Base-by-base conservation (phyloP, 2,888 invertebrate species). In the Ophion ventricosus region DNA sequence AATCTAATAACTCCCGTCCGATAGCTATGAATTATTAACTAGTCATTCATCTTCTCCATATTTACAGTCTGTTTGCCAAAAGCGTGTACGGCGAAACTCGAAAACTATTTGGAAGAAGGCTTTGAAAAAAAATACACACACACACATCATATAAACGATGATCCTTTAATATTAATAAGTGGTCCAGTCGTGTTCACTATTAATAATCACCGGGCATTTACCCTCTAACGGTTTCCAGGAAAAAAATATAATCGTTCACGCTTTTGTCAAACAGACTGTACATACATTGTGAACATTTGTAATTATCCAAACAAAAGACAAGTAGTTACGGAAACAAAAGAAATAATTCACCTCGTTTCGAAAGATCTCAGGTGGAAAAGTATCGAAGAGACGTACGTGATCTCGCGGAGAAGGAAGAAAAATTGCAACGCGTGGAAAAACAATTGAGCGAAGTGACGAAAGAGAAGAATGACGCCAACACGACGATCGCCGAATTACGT, bases 401-500 rank as follows among this genome's bases (percentile, higher is more conserved):
- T n/a, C 87, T 90, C n/a, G 85, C 87, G n/a, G 92, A 92, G 35
- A 90, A 86, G 56, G 91, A 91, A 35, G 91, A 92, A 54, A 91
- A 90, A 74, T 79, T 92, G 17, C 88, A 90, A 63, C 87, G 87
- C 57, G 40, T 86, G 1, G 90, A 95, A 94, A 94, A 94, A 91
- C 92, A 93, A 80, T 88, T 94, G 29, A 95, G 95, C 86, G 93
- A 93, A 78, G 87, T 90, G 7, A 87, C 88, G n/a, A 91, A 88
- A 54, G 93, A 93, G 56, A 92, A 91, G 69, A 88, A 86, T 43
- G 89, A 91, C 29, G 87, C 88, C 4, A 91, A 91, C 25, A 87
- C 86, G n/a, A 93, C 94, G 72, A 94, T 95, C 85, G 91, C 91
- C 54, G 97, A 97, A 92, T 94, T 97, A 87, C 96, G 96, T 88